These are phyloP conservation scores for Protonibea diacanthus DNA, from an alignment of 2,797 vertebrate species.

Conservation along the genomic window DNA sequence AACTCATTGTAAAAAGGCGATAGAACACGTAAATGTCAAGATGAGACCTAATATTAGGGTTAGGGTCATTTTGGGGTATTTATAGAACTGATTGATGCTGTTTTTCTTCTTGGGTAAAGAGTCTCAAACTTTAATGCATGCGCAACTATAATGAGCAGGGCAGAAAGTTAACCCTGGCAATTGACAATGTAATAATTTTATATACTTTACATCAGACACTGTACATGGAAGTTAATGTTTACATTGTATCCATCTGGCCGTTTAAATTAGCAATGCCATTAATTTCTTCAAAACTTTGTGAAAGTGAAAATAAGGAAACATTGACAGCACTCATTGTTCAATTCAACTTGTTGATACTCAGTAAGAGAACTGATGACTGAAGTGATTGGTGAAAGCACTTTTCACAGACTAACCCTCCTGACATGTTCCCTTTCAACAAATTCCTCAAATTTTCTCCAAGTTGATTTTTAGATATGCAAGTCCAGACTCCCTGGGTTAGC, in stretches of 20 bases:
- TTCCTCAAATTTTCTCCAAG: conserved; percentile 24
- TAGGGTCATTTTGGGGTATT: too few species aligned
- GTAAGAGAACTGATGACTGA: not conserved
- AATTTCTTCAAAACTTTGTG: not conserved
- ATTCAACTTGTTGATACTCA: conserved; percentile 18
- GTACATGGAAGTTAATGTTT: too few species aligned
- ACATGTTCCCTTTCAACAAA: conserved; percentile 15
- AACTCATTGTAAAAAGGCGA: too few species aligned
- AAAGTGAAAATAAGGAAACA: not conserved
- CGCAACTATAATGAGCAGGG: too few species aligned
- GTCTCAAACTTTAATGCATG: too few species aligned
- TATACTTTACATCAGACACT: too few species aligned
- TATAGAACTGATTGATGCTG: too few species aligned
- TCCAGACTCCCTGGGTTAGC: not conserved
- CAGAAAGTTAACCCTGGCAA: too few species aligned
- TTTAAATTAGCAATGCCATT: not conserved
- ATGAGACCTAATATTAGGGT: too few species aligned
- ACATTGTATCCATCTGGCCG: not conserved
- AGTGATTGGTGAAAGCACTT: conserved; percentile 6
- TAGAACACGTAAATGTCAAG: too few species aligned
- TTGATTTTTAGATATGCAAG: conserved; percentile 4
- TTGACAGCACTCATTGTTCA: not conserved
- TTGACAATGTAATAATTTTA: too few species aligned
- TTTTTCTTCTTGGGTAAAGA: too few species aligned
- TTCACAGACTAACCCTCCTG: not conserved